phyloP scores from a whole-genome alignment of 2,888 invertebrate genomes.

The Athrips mouffetella region DNA sequence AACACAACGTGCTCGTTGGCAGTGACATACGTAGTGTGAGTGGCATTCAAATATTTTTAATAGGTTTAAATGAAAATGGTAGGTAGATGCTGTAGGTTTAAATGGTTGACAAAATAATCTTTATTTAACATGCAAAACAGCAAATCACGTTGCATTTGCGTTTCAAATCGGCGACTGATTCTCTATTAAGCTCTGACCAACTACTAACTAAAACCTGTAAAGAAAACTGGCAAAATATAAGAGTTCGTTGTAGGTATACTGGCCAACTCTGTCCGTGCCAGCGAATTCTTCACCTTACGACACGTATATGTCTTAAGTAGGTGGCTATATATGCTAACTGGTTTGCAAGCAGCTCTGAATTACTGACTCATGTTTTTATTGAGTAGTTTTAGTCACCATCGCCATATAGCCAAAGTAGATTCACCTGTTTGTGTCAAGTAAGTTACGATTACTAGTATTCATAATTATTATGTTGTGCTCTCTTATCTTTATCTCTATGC shows the following conservation, averaged over 20 bases:
- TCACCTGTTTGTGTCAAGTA: background rate
- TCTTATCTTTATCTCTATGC: background rate
- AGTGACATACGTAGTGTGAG: too few species aligned
- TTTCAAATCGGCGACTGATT: too few species aligned
- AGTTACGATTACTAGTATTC: background rate
- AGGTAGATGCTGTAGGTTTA: too few species aligned
- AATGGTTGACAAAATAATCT: too few species aligned
- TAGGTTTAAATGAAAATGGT: too few species aligned
- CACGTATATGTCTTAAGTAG: constrained; percentile 11
- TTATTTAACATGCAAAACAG: too few species aligned
- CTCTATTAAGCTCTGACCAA: too few species aligned
- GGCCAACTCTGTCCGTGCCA: constrained; percentile 16
- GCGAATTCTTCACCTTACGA: constrained; percentile 18
- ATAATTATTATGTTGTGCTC: background rate
- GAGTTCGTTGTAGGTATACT: background rate
- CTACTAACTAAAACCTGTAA: background rate
- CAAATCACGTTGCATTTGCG: too few species aligned
- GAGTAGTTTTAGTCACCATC: background rate
- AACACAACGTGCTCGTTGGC: too few species aligned
- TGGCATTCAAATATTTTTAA: too few species aligned
- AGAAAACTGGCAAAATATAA: background rate
- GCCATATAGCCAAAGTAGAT: constrained; percentile 3
- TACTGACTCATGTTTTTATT: constrained; percentile 16
- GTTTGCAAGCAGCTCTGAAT: constrained; percentile 15
- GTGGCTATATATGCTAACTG: constrained; percentile 17